phyloP scores from a whole-genome alignment of 2,797 vertebrate species.

The Lagorchestes hirsutus region DNA sequence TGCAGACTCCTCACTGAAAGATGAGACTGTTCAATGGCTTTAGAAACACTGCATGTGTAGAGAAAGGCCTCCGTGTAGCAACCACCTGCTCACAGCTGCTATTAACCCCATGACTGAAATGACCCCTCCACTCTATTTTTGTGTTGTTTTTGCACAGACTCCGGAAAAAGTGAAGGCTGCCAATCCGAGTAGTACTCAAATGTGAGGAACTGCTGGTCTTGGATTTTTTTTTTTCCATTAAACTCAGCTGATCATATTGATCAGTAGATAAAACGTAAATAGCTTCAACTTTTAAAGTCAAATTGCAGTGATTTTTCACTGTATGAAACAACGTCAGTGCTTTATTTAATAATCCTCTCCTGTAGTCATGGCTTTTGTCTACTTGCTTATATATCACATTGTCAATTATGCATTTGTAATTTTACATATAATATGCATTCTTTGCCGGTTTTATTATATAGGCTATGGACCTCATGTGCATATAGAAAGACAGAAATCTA shows the following conservation, averaged over 20 bases:
- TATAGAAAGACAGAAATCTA: conserved; percentile 92
- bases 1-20: conserved; percentile 80
- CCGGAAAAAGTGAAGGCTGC: conserved; percentile 92
- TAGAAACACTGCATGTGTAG: conserved; percentile 84
- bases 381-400: conserved; percentile 92
- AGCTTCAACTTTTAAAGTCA: conserved; percentile 91
- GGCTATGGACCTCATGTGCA: conserved; percentile 94
- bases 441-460: conserved; percentile 93
- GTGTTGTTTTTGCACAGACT: conserved; percentile 91
- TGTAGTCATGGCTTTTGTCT: conserved; percentile 90
- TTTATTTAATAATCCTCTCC: conserved; percentile 91
- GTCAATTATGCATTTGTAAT: conserved; percentile 96
- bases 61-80: conserved; percentile 84
- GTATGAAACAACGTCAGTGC: conserved; percentile 93
- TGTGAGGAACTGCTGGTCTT: conserved; percentile 92
- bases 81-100: conserved; percentile 88
- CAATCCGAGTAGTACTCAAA: conserved; percentile 91
- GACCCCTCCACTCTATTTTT: conserved; percentile 85
- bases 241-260: conserved; percentile 99
- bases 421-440: conserved; percentile 95
- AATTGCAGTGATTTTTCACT: conserved; percentile 98
- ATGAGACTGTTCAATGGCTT: conserved; percentile 82
- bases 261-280: conserved; percentile 93
- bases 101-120: conserved; percentile 89
- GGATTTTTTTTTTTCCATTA: conserved; percentile 90